phyloP scores from a whole-genome alignment of 2,797 vertebrate species.

The Malurus splendens region DNA sequence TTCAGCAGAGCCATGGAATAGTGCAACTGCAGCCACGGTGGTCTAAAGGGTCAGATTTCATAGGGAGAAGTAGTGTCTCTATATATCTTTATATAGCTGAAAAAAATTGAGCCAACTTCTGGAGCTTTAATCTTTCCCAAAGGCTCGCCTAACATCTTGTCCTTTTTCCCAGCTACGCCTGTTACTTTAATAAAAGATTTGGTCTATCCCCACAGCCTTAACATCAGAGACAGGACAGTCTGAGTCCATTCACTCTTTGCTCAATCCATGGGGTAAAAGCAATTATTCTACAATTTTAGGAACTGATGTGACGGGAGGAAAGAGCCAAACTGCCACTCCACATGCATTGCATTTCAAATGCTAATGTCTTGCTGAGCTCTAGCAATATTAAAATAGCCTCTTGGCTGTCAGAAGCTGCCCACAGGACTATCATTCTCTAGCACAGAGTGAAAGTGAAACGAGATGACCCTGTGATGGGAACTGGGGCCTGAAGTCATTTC shows the following conservation, averaged over 20 bases:
- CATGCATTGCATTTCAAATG: not conserved
- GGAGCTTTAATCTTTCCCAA: not conserved
- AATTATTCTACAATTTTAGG: not conserved
- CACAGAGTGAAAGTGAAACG: constrained; percentile 16
- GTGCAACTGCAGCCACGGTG: not conserved
- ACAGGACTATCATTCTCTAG: not conserved
- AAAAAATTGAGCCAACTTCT: not conserved
- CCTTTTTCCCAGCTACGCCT: not conserved
- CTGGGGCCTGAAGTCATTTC: constrained; percentile 29
- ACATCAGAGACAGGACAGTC: not conserved
- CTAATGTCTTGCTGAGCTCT: not conserved
- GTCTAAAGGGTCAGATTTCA: not conserved
- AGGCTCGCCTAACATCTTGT: not conserved
- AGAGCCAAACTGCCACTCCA: not conserved
- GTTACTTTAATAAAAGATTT: constrained; percentile 4
- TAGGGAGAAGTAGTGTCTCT: not conserved
- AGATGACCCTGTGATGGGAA: constrained; percentile 32
- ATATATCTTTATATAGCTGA: not conserved
- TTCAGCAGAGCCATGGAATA: not conserved
- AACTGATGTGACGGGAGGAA: not conserved
- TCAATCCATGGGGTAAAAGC: not conserved
- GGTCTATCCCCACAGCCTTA: not conserved
- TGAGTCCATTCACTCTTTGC: not conserved
- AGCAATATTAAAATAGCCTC: not conserved
- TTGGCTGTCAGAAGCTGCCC: not conserved